Evolutionary conservation across 2,888 invertebrate genomes (phyloP), one percentile per base, ranked within the genome.

Genomic region (Quadroppia sp.): DNA sequence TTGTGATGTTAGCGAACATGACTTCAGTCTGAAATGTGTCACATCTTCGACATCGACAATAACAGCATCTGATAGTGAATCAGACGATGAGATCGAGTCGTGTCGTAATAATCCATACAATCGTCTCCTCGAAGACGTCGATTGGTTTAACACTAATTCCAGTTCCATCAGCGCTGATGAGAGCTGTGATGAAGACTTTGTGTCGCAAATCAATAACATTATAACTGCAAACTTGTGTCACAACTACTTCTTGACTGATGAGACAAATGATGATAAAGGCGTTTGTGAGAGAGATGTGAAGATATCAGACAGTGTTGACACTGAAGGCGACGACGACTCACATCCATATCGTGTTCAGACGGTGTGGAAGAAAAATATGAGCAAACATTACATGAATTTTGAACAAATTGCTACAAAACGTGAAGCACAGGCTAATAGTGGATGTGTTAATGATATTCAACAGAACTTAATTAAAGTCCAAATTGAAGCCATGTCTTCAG

Each of bases 171-270:
- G 61, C 25, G 30, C 20, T 64, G 32, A 28, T 30, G 7, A 50
- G 4, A 59, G 59, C 11, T 2, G 30, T 59, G 25, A 25, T 1
- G 25, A 40, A 20, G 61, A 67, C 9, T 67, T 42, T 67, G 67
- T 67, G 7, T 40, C 42, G 4, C n/a, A 36, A 67, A 67, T 67
- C 67, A 67, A 67, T 67, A 42, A 42, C 20, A 42, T 20, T 67
- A 67, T 67, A 23, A 42, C 67, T 42, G 23, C 67, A 42, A 23
- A 67, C 13, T 23, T 42, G 42, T 67, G 42, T 67, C 42, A 67
- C 25, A 42, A 67, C 36, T 20, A 50, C 50, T 59, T 6, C 3
- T 36, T 64, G 64, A 64, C 36, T 64, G 36, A 64, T 64, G n/a
- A 36, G 32, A 30, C 64, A 64, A 40, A 67, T 23, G 20, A 67